phyloP scores from a whole-genome alignment of 2,797 vertebrate genomes.

The Myiothlypis coronata region DNA sequence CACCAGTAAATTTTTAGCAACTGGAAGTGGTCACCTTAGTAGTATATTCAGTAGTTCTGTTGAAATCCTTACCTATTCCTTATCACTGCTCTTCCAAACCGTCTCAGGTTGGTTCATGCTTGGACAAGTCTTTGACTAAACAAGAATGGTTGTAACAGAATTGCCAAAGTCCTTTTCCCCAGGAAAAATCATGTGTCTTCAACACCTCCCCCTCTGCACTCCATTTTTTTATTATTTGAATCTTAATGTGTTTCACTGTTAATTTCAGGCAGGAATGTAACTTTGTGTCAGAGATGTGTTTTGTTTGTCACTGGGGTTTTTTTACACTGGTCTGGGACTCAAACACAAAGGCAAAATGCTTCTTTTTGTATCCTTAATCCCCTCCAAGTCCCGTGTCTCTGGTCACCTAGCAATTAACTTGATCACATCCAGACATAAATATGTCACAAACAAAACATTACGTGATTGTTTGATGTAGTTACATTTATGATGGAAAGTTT shows the following conservation, averaged over 20 bases:
- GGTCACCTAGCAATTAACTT: slow-evolving; percentile 70
- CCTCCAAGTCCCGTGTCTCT: slow-evolving; percentile 46
- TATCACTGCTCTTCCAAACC: slow-evolving; percentile 13
- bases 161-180: slow-evolving; percentile 59
- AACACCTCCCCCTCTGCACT: neutral
- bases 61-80: slow-evolving; percentile 67
- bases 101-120: slow-evolving; percentile 58
- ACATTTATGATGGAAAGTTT: slow-evolving; percentile 37
- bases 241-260: slow-evolving; percentile 40
- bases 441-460: slow-evolving; percentile 66
- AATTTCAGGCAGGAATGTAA: slow-evolving; percentile 49
- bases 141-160: slow-evolving; percentile 72
- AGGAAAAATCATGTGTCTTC: neutral
- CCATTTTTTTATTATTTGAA: neutral
- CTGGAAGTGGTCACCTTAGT: slow-evolving; percentile 70
- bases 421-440: slow-evolving; percentile 64
- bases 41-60: slow-evolving; percentile 46
- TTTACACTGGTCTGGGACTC: neutral
- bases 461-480: slow-evolving; percentile 32
- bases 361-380: slow-evolving; percentile 56
- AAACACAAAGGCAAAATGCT: slow-evolving; percentile 55
- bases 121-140: slow-evolving; percentile 57
- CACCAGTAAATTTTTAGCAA: slow-evolving; percentile 73
- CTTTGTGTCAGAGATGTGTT: slow-evolving; percentile 42
- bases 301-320: neutral